Evolutionary conservation across 2,888 invertebrate species (phyloP), one percentile per base, ranked within the genome.

Genomic region (Acrobasis consociella): DNA sequence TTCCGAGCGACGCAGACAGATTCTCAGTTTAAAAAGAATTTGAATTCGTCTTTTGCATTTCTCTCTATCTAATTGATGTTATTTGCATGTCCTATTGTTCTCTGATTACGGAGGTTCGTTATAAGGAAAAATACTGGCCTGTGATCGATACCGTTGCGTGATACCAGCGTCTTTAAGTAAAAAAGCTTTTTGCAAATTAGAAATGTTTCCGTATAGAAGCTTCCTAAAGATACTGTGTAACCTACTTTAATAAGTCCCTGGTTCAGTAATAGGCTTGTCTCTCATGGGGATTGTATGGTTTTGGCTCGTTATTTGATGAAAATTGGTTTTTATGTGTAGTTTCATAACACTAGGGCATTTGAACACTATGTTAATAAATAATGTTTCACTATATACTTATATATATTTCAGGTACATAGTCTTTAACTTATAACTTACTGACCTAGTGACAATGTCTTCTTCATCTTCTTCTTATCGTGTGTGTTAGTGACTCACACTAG

Each of bases 1-100:
- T 78, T 75, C 74, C 87, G 88, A 90, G 91, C 91, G 89, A 86
- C 89, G 90, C 83, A 89, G 90, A 89, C 89, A 82, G 85, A 86
- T 56, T 87, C 90, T 91, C 87, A 89, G 90, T 90, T 91, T 82
- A 85, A 90, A 91, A 31, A 31, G 31, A 31, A 31, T 31, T 90
- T 90, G 89, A 89, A 90, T 87, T 80, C 84, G 84, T 85, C 80
- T 81, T 85, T 87, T 87, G 85, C 84, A 86, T 87, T 88, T 85
- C 85, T 85, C 84, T 81, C 82, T 82, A 83, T 89, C 87, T 91
- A 91, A 91, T 91, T 90, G 90, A 87, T 81, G 72, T 74, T 83
- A 87, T 89, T 86, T 89, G 85, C 87, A 87, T 87, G 83, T 82
- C 75, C 84, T 81, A 87, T 86, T 86, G 86, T 89, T 84, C 78